Percentiles rank a stretch among this genome's conserved stretches.
Evolutionary conservation across 2,797 vertebrate genomes (phyloP).

Genomic region (Phylloscopus collybita): DNA sequence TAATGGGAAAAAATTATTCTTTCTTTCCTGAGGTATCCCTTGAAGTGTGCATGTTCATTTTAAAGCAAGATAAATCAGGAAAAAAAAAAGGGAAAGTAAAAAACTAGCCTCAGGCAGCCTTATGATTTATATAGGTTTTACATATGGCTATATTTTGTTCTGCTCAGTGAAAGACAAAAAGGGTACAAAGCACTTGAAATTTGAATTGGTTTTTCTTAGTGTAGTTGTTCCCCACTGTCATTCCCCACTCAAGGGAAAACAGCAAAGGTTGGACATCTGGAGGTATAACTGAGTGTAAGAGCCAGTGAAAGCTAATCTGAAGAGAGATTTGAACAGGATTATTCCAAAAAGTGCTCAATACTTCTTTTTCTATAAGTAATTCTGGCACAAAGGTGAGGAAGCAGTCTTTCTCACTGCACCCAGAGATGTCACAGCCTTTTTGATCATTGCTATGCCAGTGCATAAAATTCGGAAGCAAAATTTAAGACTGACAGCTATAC

Average conservation of each 20-base stretch:
- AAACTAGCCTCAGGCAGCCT: constrained; percentile 20
- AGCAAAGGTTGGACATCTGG: neutral
- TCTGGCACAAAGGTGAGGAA: neutral
- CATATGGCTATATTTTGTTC: constrained; percentile 14
- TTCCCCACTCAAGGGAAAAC: neutral
- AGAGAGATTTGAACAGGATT: neutral
- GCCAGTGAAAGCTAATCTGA: neutral
- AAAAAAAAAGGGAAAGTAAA: constrained; percentile 28
- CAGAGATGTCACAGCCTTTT: neutral
- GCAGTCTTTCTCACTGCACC: neutral
- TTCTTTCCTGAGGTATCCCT: neutral
- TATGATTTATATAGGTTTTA: constrained; percentile 13
- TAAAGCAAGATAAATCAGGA: constrained; percentile 29
- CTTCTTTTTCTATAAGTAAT: neutral
- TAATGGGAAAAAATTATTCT: neutral
- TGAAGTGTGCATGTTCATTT: constrained; percentile 8
- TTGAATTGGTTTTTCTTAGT: neutral
- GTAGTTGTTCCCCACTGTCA: neutral
- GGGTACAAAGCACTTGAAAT: neutral
- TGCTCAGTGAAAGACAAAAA: constrained; percentile 46
- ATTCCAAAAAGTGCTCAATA: neutral
- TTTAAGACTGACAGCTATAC: neutral
- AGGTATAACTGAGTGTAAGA: neutral
- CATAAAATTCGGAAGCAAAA: neutral
- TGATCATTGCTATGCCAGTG: neutral